A percentile compares a stretch with the other conserved stretches of the same genome.
phyloP scores from a whole-genome alignment of 2,888 invertebrate genomes.

The Andrena hattorfiana region DNA sequence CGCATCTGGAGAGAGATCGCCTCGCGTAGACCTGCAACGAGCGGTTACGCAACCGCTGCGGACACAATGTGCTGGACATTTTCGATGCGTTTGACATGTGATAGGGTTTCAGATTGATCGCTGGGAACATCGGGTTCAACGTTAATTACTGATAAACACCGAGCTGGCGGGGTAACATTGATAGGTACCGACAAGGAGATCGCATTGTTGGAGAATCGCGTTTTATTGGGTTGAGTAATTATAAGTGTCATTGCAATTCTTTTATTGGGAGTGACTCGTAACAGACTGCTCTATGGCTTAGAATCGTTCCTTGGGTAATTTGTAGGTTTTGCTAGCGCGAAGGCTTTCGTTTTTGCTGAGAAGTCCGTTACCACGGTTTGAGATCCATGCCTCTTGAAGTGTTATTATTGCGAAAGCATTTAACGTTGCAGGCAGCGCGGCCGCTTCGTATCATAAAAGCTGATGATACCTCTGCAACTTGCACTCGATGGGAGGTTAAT shows the following conservation, averaged over 20 bases:
- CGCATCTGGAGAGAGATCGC: conserved; percentile 50
- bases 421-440: conserved; percentile 24
- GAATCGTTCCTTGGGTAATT: neutral
- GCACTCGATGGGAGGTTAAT: conserved; percentile 39
- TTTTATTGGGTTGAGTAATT: neutral
- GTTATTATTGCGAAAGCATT: conserved; percentile 28
- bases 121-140: neutral
- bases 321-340: neutral
- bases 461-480: conserved; percentile 34
- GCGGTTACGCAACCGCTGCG: conserved; percentile 39
- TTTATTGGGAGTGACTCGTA: neutral
- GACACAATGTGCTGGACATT: conserved; percentile 17
- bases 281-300: neutral
- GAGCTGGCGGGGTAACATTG: neutral
- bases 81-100: conserved; percentile 19
- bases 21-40: conserved; percentile 25
- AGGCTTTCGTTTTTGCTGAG: conserved; percentile 2
- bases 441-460: conserved; percentile 41
- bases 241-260: neutral
- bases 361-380: neutral
- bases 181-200: neutral
- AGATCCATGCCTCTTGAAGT: neutral
- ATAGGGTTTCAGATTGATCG: conserved; percentile 5
- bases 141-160: conserved; percentile 17
- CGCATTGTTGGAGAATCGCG: neutral